Percentiles rank a stretch among this genome's conserved stretches.
Evolutionary conservation across 2,888 invertebrate species (phyloP).

Genomic region (Brenthis daphne): DNA sequence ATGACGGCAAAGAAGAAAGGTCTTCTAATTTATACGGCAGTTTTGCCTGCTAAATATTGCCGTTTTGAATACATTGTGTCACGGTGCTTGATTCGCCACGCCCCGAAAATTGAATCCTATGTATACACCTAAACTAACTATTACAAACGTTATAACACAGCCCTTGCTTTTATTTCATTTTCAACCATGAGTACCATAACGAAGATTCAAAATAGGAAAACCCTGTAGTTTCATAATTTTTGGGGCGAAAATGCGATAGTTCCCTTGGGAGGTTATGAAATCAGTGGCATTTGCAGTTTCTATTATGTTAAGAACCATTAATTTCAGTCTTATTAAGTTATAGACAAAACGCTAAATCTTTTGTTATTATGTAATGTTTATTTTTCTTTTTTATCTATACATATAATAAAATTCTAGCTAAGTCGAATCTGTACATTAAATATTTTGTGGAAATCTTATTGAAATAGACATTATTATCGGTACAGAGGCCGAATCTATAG

Average conservation of each 20-base stretch:
- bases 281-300: constrained; percentile 87
- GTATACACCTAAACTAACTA: constrained; percentile 70
- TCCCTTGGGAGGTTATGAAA: constrained; percentile 83
- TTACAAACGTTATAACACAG: constrained; percentile 56
- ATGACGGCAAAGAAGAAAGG: constrained; percentile 66
- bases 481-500: too few relatives aligned
- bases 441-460: too few relatives aligned
- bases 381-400: neutral
- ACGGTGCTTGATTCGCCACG: constrained; percentile 81
- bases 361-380: constrained; percentile 26
- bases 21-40: constrained; percentile 74
- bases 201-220: constrained; percentile 48
- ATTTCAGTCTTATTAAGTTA: constrained; percentile 79
- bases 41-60: constrained; percentile 74
- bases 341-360: constrained; percentile 66
- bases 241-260: constrained; percentile 77
- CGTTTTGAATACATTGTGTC: constrained; percentile 80
- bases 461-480: too few relatives aligned
- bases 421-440: too few relatives aligned
- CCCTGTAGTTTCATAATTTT: constrained; percentile 53
- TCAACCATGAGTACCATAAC: constrained; percentile 29
- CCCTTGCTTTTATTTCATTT: constrained; percentile 14
- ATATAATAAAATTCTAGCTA: too few relatives aligned
- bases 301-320: constrained; percentile 82
- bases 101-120: constrained; percentile 80